Conservation (phyloP, 2,797 vertebrate species). For the Eulemur albifrons region DNA sequence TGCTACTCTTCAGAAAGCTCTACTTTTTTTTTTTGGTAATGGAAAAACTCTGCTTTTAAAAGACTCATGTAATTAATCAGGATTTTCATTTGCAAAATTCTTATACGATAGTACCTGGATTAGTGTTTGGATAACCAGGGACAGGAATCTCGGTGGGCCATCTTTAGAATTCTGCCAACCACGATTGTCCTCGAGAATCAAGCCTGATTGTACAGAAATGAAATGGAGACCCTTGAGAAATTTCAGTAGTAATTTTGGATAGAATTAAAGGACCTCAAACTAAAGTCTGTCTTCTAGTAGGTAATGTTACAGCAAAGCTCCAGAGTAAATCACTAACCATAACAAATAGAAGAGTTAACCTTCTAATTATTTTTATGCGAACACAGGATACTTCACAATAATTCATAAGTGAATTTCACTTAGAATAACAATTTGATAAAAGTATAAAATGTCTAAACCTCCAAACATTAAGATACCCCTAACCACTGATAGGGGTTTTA, state of each 20-base stretch:
- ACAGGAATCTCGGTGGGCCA: background rate
- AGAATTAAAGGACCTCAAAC: slow-evolving; percentile 51
- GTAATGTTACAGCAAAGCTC: slow-evolving; percentile 13
- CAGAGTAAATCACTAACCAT: slow-evolving; percentile 36
- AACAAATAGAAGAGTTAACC: slow-evolving; percentile 47
- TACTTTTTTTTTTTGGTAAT: background rate
- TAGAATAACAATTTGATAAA: slow-evolving; percentile 52
- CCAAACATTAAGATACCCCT: background rate
- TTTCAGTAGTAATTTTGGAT: slow-evolving; percentile 18
- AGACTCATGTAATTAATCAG: background rate
- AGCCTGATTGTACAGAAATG: slow-evolving; percentile 21
- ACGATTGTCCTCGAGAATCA: background rate
- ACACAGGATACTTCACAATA: background rate
- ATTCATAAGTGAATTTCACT: slow-evolving; percentile 27
- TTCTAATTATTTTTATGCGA: slow-evolving; percentile 55
- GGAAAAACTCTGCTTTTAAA: background rate
- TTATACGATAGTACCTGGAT: background rate
- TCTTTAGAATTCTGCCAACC: slow-evolving; percentile 25
- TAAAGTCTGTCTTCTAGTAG: slow-evolving; percentile 22
- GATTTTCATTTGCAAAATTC: slow-evolving; percentile 1
- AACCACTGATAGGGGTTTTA: background rate
- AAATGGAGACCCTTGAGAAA: slow-evolving; percentile 28
- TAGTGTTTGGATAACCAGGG: background rate
- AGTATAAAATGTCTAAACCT: slow-evolving; percentile 20
- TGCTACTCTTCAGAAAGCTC: background rate